Evolutionary conservation across 1,140 invertebrate genomes (phyloP).

Genomic region (Agrypnia vestita): DNA sequence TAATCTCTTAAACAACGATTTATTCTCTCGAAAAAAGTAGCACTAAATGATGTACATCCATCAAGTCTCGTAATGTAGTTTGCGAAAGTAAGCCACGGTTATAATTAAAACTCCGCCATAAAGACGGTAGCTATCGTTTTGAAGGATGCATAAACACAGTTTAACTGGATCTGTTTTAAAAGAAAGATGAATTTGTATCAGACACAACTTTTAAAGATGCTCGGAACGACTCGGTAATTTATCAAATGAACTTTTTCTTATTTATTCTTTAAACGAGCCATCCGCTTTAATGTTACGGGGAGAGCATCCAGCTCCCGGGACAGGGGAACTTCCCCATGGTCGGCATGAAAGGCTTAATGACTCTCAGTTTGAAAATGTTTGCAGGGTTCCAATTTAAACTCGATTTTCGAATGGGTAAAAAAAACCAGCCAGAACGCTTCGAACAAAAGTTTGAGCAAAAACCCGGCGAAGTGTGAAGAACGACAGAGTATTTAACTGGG

Average conservation of each 20-base stretch:
- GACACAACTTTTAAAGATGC: conserved; percentile 39
- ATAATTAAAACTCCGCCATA: conserved; percentile 4
- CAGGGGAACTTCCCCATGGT: conserved; percentile 7
- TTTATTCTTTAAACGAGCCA: conserved; percentile 22
- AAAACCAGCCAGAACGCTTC: conserved; percentile 25
- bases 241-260: conserved; percentile 33
- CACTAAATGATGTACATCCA: too few relatives aligned
- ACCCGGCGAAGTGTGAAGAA: conserved; percentile 13
- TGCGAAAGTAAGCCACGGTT: background rate
- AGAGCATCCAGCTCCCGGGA: background rate
- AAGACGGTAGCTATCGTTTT: conserved; percentile 2
- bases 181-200: conserved; percentile 45
- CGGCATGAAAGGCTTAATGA: conserved; percentile 56
- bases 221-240: conserved; percentile 33
- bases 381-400: conserved; percentile 52
- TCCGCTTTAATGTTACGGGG: conserved; percentile 35
- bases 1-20: too few relatives aligned
- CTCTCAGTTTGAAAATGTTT: conserved; percentile 51
- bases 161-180: conserved; percentile 20
- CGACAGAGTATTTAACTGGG: conserved; percentile 35
- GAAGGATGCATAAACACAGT: background rate
- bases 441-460: conserved; percentile 39
- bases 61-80: background rate
- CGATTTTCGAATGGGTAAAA: conserved; percentile 49
- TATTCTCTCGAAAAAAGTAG: too few relatives aligned